Percentiles rank a stretch among this genome's conserved stretches.
Evolutionary conservation across 2,888 invertebrate genomes (phyloP).

Genomic region (Cabera pusaria): DNA sequence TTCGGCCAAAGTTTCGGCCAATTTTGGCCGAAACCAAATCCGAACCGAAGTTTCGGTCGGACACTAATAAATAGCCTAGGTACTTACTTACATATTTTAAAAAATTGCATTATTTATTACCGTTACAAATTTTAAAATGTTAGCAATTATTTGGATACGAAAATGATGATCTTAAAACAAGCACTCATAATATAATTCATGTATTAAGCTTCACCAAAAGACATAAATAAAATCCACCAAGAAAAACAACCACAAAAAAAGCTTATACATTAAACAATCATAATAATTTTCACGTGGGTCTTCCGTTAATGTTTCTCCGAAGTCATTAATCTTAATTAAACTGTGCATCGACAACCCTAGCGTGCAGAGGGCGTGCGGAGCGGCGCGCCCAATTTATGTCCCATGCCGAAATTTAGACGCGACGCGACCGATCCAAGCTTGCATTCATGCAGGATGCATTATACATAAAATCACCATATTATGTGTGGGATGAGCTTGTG

Average conservation of each 20-base stretch:
- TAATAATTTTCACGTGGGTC: constrained; percentile 1
- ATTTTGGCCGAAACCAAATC: too few species aligned
- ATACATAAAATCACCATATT: constrained; percentile 14
- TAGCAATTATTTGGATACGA: too few species aligned
- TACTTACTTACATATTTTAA: too few species aligned
- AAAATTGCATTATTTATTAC: too few species aligned
- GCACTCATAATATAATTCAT: too few species aligned
- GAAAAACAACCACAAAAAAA: too few species aligned
- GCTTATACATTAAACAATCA: not conserved
- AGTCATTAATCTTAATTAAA: constrained; percentile 17
- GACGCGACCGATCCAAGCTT: constrained; percentile 24
- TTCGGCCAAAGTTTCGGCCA: too few species aligned
- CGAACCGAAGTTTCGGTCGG: too few species aligned
- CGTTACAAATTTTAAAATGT: too few species aligned
- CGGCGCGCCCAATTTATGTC: constrained; percentile 39
- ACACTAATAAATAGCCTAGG: too few species aligned
- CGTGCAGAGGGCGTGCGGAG: constrained; percentile 27
- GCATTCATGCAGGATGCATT: constrained; percentile 25
- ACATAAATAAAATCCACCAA: not conserved
- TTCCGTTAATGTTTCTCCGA: constrained; percentile 10
- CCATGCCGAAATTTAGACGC: constrained; percentile 41
- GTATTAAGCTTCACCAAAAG: too few species aligned
- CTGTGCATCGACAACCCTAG: constrained; percentile 26
- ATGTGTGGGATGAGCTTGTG: constrained; percentile 20
- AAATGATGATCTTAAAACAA: too few species aligned